Base-by-base conservation (phyloP, 2,888 invertebrate genomes). In the Nephrotoma appendiculata region DNA sequence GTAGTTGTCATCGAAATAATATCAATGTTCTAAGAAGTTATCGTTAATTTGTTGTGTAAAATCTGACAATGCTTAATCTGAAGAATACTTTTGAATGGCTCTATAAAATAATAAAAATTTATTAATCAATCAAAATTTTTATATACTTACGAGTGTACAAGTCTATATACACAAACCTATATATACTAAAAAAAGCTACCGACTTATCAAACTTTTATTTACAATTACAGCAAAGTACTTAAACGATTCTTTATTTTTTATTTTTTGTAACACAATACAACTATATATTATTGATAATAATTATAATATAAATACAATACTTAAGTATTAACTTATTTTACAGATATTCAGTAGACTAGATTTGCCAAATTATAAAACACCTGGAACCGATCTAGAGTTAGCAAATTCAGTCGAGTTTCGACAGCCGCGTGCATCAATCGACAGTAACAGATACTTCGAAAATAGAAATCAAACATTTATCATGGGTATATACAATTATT, bases 321-420 rank as follows among this genome's bases (percentile, higher is more conserved):
- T 71, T 71, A 71, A 71, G 71, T 31, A 71, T 71, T 71, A 19
- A 71, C 71, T 84, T 84, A 43, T 42, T 15, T 84, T 84, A 15
- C 84, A 45, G 15, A 84, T 41, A 83, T 43, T 83, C 52, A 86
- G 87, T 87, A 87, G 86, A 87, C 87, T 87, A 87, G 87, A 87
- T 87, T 87, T 87, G 86, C 86, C 48, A 87, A 87, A 87, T 83
- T 83, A 85, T 87, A 86, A 41, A 71, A 86, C 86, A 19, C 43
- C 41, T 43, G 15, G 86, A 52, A 85, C 87, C 45, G 87, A 87
- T 48, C 85, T 87, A 84, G 86, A 52, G 48, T 31, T 83, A 86
- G 48, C 86, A 86, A 87, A 87, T 83, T 86, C 87, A 86, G 87
- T 87, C 86, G 87, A 87, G 86, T 86, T 86, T 83, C 86, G 86